Conservation (phyloP, 2,888 invertebrate genomes). For the Cerastis leucographa region DNA sequence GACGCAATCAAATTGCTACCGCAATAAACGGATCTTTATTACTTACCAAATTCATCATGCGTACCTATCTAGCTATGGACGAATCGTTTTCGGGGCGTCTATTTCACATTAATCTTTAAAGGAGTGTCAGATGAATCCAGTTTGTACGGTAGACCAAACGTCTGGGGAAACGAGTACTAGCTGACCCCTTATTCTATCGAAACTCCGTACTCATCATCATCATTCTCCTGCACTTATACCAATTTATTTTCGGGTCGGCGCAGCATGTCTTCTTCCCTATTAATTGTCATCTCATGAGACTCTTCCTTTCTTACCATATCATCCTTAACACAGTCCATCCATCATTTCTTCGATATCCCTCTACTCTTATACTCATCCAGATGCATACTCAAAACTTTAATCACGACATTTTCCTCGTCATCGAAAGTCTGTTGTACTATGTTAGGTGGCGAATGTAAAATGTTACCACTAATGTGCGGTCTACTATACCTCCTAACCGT, state of each 20-base stretch:
- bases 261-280: too few relatives aligned
- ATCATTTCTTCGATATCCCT: too few relatives aligned
- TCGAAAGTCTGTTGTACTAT: neutral
- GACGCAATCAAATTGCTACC: constrained; percentile 21
- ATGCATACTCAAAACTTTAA: too few relatives aligned
- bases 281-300: too few relatives aligned
- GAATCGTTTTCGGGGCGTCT: constrained; percentile 29
- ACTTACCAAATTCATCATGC: constrained; percentile 39
- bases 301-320: too few relatives aligned
- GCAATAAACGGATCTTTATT: constrained; percentile 23
- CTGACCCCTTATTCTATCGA: neutral
- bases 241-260: too few relatives aligned
- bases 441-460: neutral
- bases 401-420: too few relatives aligned
- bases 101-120: constrained; percentile 35
- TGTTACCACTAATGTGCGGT: neutral
- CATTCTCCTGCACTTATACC: too few relatives aligned
- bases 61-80: neutral
- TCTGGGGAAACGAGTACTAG: neutral
- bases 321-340: too few relatives aligned
- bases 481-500: constrained; percentile 45
- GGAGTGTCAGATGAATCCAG: constrained; percentile 37
- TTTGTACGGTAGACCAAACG: neutral
- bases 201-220: too few relatives aligned
- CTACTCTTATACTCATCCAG: too few relatives aligned